phyloP scores from a whole-genome alignment of 1,140 invertebrate species.

The Coelopa frigida region DNA sequence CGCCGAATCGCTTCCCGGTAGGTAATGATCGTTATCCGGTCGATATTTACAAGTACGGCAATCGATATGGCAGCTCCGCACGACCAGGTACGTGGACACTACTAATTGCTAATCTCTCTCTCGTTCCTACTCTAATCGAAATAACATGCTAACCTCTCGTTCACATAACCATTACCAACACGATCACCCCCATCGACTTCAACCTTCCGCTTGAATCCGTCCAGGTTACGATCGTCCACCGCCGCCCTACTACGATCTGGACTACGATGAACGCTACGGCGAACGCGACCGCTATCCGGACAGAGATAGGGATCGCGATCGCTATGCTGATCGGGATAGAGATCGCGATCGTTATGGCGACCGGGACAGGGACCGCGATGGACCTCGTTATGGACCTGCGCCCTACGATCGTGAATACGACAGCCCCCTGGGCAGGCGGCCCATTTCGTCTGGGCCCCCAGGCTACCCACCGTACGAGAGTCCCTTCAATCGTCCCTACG shows the following conservation, averaged over 20 bases:
- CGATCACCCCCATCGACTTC: conserved; percentile 1
- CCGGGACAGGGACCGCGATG: conserved; percentile 39
- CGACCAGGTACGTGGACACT: conserved; percentile 40
- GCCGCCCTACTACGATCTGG: conserved; percentile 37
- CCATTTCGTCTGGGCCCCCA: conserved; percentile 2
- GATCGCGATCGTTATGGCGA: conserved; percentile 21
- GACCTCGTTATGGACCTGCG: too few relatives aligned
- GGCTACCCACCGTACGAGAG: conserved; percentile 26
- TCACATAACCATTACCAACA: conserved; percentile 17
- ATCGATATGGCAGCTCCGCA: conserved; percentile 24
- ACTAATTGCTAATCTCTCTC: conserved; percentile 12
- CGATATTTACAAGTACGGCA: conserved; percentile 44
- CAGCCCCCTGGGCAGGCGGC: conserved; percentile 25
- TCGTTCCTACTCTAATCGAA: conserved; percentile 1
- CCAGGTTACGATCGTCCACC: conserved; percentile 35
- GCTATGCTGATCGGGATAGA: conserved; percentile 5
- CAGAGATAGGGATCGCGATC: conserved; percentile 35
- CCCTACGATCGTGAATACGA: conserved; percentile 42
- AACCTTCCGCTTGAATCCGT: background rate
- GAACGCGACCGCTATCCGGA: conserved; percentile 27
- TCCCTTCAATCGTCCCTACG: conserved; percentile 33
- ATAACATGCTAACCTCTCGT: conserved; percentile 11
- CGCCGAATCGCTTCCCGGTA: conserved; percentile 42
- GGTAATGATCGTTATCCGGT: conserved; percentile 41
- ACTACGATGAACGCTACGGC: conserved; percentile 39